Percentiles rank a stretch among this genome's conserved stretches.
These are phyloP conservation scores for Arctia plantaginis DNA, from an alignment of 2,888 invertebrate species.

Conservation along the genomic window DNA sequence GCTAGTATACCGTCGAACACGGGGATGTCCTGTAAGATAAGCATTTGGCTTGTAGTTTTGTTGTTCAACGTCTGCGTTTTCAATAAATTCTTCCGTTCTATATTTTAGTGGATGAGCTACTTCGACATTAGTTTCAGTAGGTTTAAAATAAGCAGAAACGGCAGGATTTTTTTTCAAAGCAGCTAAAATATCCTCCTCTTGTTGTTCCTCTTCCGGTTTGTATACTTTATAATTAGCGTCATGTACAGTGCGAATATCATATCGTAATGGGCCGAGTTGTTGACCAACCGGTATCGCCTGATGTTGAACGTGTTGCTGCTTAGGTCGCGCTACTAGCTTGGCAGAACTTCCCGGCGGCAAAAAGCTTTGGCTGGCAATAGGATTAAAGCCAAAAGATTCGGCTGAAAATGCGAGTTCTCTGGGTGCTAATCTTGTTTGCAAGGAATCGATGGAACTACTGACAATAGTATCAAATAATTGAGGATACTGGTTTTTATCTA, in stretches of 20 bases:
- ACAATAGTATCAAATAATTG: conserved; percentile 79
- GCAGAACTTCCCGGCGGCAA: conserved; percentile 69
- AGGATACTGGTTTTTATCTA: conserved; percentile 82
- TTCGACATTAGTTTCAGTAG: conserved; percentile 77
- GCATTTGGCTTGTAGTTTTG: conserved; percentile 81
- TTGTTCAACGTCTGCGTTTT: conserved; percentile 72
- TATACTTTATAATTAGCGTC: conserved; percentile 82
- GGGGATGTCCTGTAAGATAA: conserved; percentile 81
- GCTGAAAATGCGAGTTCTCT: conserved; percentile 77
- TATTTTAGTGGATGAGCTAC: conserved; percentile 78
- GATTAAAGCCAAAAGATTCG: conserved; percentile 81
- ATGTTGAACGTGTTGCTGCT: conserved; percentile 55
- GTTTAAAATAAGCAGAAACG: conserved; percentile 80
- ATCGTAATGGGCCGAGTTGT: conserved; percentile 72
- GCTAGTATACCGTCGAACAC: conserved; percentile 83
- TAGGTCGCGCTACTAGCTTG: conserved; percentile 68
- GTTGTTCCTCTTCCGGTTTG: conserved; percentile 77
- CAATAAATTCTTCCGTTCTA: conserved; percentile 74
- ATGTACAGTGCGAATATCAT: conserved; percentile 80
- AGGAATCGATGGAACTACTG: conserved; percentile 82
- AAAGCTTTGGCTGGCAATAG: conserved; percentile 81
- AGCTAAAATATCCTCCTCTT: conserved; percentile 77
- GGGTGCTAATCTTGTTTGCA: conserved; percentile 76
- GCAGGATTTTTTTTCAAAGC: conserved; percentile 80
- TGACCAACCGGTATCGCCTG: conserved; percentile 63